These are phyloP conservation scores for Phaetusa simplex DNA, from an alignment of 2,113 vertebrate genomes.

Conservation along the genomic window DNA sequence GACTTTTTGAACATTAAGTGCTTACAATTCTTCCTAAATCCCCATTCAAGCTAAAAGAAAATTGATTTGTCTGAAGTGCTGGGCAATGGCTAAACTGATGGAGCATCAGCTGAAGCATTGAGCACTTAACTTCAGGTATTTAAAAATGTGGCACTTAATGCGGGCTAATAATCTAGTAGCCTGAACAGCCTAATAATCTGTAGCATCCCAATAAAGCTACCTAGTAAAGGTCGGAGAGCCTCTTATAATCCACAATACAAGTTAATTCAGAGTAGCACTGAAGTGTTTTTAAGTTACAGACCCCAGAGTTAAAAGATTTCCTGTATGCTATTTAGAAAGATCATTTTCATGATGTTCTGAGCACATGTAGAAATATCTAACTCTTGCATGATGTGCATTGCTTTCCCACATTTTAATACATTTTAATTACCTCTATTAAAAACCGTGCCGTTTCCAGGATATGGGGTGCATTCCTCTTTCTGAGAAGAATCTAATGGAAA, in stretches of 20 bases:
- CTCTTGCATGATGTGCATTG: not conserved
- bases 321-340: not conserved
- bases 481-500: not conserved
- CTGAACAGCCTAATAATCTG: not conserved
- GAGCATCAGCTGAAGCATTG: not conserved
- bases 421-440: constrained; percentile 39
- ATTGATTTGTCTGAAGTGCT: rapidly evolving
- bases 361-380: not conserved
- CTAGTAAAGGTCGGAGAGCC: not conserved
- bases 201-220: not conserved
- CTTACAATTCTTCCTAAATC: not conserved
- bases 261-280: not conserved
- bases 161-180: not conserved
- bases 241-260: not conserved
- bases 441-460: not conserved
- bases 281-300: not conserved
- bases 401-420: not conserved
- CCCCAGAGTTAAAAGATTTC: not conserved
- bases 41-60: not conserved
- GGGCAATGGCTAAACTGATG: not conserved
- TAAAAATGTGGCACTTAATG: not conserved
- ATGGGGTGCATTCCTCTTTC: not conserved
- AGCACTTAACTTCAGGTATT: not conserved
- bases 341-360: not conserved
- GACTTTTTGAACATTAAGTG: not conserved